Conservation (phyloP, 2,797 vertebrate genomes). For the Falco naumanni region DNA sequence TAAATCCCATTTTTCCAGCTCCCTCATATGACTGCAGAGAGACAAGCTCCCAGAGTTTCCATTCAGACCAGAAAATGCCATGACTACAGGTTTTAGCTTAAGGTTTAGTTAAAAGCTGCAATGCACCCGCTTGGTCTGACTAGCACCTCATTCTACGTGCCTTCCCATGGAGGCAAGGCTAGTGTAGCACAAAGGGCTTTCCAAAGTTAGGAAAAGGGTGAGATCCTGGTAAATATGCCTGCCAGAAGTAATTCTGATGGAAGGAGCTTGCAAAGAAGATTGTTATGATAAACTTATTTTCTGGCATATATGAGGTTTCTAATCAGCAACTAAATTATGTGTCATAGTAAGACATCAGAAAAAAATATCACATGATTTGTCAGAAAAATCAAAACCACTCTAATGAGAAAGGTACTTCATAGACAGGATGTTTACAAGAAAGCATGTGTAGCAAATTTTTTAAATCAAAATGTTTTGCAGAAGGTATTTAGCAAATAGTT, state of each 20-base stretch:
- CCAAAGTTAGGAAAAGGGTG: not conserved
- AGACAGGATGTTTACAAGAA: not conserved
- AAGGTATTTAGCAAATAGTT: not conserved
- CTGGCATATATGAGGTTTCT: not conserved
- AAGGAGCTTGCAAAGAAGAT: not conserved
- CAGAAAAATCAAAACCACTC: not conserved
- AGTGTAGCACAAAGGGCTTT: not conserved
- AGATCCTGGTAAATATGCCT: not conserved
- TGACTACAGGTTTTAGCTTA: not conserved
- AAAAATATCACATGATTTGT: not conserved
- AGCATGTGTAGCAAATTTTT: fast-evolving
- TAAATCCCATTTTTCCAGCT: not conserved
- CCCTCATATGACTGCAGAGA: not conserved
- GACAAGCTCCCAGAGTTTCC: not conserved
- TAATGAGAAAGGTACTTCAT: not conserved
- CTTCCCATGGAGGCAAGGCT: not conserved
- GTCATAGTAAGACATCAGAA: not conserved
- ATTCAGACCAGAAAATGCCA: not conserved
- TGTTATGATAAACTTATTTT: not conserved
- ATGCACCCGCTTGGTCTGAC: not conserved
- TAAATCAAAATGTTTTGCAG: not conserved
- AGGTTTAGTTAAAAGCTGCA: not conserved
- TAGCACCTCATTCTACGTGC: fast-evolving
- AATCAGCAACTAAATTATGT: not conserved
- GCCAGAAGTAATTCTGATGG: not conserved